Evolutionary conservation across 2,113 vertebrate species (phyloP), one percentile per base, ranked within the genome.

Genomic region (Hiodon tergisus): DNA sequence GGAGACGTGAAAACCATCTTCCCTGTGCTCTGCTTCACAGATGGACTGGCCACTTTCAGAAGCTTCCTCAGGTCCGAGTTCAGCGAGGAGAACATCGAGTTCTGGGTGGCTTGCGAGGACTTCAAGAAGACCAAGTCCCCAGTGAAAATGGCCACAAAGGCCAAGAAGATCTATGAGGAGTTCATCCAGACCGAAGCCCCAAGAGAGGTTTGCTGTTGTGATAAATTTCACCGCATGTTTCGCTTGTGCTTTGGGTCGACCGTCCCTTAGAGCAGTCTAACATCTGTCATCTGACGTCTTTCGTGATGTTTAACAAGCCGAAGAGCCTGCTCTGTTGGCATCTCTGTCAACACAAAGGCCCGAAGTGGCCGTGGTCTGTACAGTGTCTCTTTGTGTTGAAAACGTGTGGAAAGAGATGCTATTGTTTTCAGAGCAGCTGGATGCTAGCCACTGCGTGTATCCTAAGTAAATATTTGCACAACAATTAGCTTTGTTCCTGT

Each of bases 31-130:
- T 68, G 67, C 62, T 75, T 72, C 71, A 16, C 81, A 92, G 92
- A 91, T 78, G 92, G 92, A 4, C 72, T 91, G 81, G 89, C 90
- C 0, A 90, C 88, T 51, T 93, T 93, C 80, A 85, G 88, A 9
- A 89, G 83, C 76, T 93, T 92, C 77, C 89, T 93, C 17, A 92
- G 89, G 73, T 90, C 90, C 0, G 92, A 93, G 81, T 92, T 89
- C 82, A 92, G 91, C n/a, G 91, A 92, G 5, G 92, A 93, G 81
- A 92, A 93, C 69, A 90, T 93, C 4, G 90, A 92, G 74, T 93
- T 93, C 82, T 93, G 91, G 92, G 84, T 93, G 79, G 91, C 88
- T 17, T 93, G 92, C 14, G 91, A 93, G 81, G 90, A 92, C 72
- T 92, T 88, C 84, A 92, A 90, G 83, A 92, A 89, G 80, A 89